Conservation (phyloP, 2,113 vertebrate species). For the Morone saxatilis region DNA sequence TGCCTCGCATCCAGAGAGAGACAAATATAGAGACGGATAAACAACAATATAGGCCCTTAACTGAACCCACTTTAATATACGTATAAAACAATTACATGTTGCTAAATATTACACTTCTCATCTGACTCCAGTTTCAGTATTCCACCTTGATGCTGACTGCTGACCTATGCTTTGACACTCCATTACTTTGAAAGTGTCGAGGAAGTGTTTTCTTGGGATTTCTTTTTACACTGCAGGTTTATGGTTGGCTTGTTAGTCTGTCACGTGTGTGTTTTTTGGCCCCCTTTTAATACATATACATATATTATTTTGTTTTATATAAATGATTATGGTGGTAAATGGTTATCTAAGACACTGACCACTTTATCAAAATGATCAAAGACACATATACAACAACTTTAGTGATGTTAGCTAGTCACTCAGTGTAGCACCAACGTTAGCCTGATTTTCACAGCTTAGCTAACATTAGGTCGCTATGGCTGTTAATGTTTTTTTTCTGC, state of each 20-base stretch:
- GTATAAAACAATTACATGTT: background rate
- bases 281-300: too few species aligned
- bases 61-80: background rate
- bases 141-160: background rate
- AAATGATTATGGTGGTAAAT: too few species aligned
- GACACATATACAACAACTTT: too few species aligned
- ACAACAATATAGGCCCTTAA: background rate
- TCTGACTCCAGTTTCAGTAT: background rate
- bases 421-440: too few species aligned
- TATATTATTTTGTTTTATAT: too few species aligned
- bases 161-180: background rate
- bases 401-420: too few species aligned
- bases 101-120: background rate
- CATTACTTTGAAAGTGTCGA: background rate
- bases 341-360: too few species aligned
- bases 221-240: background rate
- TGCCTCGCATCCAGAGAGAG: conserved; percentile 41
- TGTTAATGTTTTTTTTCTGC: too few species aligned
- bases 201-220: background rate
- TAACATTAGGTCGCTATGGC: too few species aligned
- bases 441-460: too few species aligned
- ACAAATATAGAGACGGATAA: conserved; percentile 22
- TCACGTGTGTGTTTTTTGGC: background rate
- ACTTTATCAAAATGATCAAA: too few species aligned
- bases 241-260: background rate